Conservation (phyloP, 2,113 vertebrate species). For the Nicator chloris region DNA sequence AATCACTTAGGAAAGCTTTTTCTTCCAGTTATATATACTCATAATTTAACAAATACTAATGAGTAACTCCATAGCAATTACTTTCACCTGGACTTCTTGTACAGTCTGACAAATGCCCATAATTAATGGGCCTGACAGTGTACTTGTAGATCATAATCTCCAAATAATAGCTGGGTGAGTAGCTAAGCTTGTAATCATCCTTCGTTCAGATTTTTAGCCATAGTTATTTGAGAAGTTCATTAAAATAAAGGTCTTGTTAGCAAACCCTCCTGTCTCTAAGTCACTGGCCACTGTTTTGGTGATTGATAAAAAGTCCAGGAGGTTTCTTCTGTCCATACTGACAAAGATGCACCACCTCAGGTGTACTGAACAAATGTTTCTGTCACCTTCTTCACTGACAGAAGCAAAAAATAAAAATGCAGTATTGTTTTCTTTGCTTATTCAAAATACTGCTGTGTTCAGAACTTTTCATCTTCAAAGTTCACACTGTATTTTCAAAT, state of each 20-base stretch:
- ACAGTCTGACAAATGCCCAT: not conserved
- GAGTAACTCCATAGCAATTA: not conserved
- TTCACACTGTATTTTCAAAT: not conserved
- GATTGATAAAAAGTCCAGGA: not conserved
- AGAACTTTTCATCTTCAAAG: not conserved
- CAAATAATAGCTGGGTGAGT: not conserved
- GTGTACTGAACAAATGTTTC: not conserved
- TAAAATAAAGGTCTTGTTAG: not conserved
- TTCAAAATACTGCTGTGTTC: not conserved
- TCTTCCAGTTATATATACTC: not conserved
- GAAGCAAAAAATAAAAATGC: not conserved
- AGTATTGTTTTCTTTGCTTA: not conserved
- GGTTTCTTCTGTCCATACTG: not conserved
- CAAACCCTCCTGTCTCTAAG: not conserved
- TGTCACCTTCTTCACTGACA: not conserved
- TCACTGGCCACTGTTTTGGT: not conserved
- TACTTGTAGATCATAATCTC: not conserved
- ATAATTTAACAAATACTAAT: not conserved
- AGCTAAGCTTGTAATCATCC: not conserved
- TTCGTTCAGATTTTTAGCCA: not conserved
- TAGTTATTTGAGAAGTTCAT: not conserved
- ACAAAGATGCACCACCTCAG: not conserved
- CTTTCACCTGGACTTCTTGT: not conserved
- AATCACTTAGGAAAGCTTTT: not conserved
- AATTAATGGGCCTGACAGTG: not conserved